Evolutionary conservation across 92 coral and sea anemone species (phyloP), one percentile per base, ranked within the genome.

Genomic region (Metridium senile): DNA sequence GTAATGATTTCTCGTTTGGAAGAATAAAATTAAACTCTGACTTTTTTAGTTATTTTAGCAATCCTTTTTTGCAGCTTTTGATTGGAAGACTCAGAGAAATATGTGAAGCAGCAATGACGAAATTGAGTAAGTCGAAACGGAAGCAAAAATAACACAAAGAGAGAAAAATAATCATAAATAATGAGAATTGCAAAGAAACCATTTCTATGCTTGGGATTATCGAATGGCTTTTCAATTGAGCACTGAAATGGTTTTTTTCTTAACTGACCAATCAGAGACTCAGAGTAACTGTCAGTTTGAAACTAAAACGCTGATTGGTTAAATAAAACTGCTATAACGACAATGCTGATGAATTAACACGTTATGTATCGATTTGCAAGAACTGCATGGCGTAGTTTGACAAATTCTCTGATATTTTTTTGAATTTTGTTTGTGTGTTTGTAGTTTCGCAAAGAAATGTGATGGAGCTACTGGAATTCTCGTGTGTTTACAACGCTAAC

Each of bases 21-120:
- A 4, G 6, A 39, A 39, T 39, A 4, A 13, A 39, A 4, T 39
- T 6, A 39, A 4, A 6, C 6, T 39, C 49, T 39, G 6, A 63
- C 28, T 63, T 30, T 28, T 30, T 61, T 27, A 61, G 2, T 61
- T 26, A n/a, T n/a, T n/a, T n/a, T n/a, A n/a, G n/a, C n/a, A n/a
- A n/a, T n/a, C n/a, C n/a, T n/a, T 18, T 7, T 72, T 63, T 69
- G 11, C 63, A 94, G 98, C 81, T 94, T 71, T 78, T 90, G 81
- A 92, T 94, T 49, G 80, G 80, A 27, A 79, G 93, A 57, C 75
- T 94, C 43, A 81, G 68, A 59, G 97, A 91, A 75, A 82, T 89
- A 26, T 94, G 97, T 58, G 98, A 94, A 75, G 88, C 88, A 30
- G 89, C 76, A 16, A 78, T 94, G 84, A 86, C 97, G 19, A 82